Evolutionary conservation across 2,113 vertebrate species (phyloP), one percentile per base, ranked within the genome.

Genomic region (Phoxinus phoxinus): DNA sequence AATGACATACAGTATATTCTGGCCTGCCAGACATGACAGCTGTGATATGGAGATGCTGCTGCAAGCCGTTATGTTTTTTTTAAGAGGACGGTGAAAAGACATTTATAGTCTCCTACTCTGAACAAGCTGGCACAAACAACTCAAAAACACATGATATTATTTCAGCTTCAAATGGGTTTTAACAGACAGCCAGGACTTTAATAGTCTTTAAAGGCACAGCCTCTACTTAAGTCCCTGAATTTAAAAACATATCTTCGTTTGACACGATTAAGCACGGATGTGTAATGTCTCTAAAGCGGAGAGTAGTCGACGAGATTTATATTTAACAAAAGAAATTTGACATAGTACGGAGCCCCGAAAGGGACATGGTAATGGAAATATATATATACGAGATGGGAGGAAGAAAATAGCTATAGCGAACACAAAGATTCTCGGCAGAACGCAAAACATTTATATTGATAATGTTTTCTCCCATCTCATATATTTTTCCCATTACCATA

Each of bases 11-110:
- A 72, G 69, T 72, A 72, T 59, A 90, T 93, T 94, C 93, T 94
- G 93, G 93, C 93, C 93, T 92, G 94, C 92, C 94, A 94, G 94
- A 94, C 61, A 85, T 46, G 12, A 81, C 83, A 58, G 59, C 13
- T 84, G 59, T 65, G 19, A 51, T 84, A 78, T 25, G 46, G 85
- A 71, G 78, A 67, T 63, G 30, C 41, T 76, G 56, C 80, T 76
- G 65, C 80, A 86, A 86, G 83, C 86, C 3, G 23, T 56, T 46
- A 25, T 59, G 46, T 81, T 58, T 61, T 41, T 41, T 17, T 25
- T 25, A 61, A 73, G 41, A 51, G 35, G 27, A 58, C 79, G 19
- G 71, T 63, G 58, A 71, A 76, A 59, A 71, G 63, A 76, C 32
- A 56, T 73, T 65, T 44, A n/a, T n/a, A 73, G 12, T 74, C 44